Conservation (phyloP, 23 tunicate species). For the Halocynthia aurantium region DNA sequence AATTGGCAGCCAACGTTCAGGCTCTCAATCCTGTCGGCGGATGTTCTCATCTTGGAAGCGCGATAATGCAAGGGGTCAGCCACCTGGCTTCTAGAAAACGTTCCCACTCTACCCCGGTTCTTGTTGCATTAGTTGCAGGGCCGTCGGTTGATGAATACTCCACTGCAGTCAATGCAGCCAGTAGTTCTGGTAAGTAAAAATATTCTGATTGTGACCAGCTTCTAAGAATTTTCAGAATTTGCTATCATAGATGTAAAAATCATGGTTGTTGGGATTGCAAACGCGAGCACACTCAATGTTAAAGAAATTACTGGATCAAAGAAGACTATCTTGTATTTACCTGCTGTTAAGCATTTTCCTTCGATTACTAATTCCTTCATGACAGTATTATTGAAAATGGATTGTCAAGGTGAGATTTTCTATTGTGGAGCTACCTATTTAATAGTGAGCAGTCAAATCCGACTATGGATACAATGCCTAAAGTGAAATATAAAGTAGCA, state of each 20-base stretch:
- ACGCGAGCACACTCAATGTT: not conserved
- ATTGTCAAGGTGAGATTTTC: not conserved
- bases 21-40: conserved; percentile 12
- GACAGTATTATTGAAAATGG: not conserved
- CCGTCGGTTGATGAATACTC: conserved; percentile 1
- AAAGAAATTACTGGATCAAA: not conserved
- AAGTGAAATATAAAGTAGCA: no score
- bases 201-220: no score
- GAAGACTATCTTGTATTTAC: no score
- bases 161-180: not conserved
- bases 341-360: no score
- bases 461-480: no score
- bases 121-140: conserved; percentile 11
- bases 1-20: no score
- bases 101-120: not conserved
- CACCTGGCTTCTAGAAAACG: not conserved
- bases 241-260: not conserved
- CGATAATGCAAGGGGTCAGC: not conserved
- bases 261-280: not conserved
- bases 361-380: not conserved
- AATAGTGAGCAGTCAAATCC: no score
- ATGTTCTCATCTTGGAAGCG: conserved; percentile 15
- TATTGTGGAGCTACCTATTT: not conserved
- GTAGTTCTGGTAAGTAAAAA: conserved; percentile 4
- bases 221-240: no score